Conservation (phyloP, 2,113 vertebrate genomes). For the Zapornia atra region DNA sequence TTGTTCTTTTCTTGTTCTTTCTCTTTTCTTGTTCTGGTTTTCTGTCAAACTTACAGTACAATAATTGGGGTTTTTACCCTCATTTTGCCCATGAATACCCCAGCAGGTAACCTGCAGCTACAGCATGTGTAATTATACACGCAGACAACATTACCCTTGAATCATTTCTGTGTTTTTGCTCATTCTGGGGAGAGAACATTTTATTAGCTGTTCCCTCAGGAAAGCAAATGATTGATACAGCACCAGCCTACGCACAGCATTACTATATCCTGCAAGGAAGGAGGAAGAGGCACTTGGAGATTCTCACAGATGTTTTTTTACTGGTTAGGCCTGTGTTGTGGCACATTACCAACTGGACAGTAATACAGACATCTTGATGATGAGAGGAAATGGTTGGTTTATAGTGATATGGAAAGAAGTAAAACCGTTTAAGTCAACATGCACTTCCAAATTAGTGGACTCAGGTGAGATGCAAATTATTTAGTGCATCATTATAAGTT, state of each 20-base stretch:
- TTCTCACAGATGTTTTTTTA: neutral
- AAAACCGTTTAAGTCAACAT: neutral
- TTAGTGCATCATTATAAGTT: neutral
- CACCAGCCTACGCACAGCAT: neutral
- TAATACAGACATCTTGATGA: neutral
- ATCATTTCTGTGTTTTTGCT: neutral
- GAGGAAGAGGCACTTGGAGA: neutral
- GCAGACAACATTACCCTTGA: neutral
- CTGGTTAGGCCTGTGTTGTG: neutral
- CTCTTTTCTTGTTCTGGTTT: conserved; percentile 31
- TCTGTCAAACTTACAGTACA: neutral
- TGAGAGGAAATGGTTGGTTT: neutral
- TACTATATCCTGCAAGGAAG: neutral
- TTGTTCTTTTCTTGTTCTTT: too few species aligned
- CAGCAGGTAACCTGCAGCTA: conserved; percentile 37
- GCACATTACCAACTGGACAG: neutral
- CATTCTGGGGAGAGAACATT: neutral
- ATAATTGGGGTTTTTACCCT: neutral
- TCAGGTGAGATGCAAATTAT: neutral
- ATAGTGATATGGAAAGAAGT: neutral
- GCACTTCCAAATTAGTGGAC: neutral
- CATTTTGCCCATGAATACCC: neutral
- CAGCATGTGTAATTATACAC: conserved; percentile 16
- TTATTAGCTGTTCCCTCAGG: conserved; percentile 7
- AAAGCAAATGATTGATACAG: neutral